These are phyloP conservation scores for Spisula solida DNA, from an alignment of 2,888 invertebrate genomes.

Conservation along the genomic window DNA sequence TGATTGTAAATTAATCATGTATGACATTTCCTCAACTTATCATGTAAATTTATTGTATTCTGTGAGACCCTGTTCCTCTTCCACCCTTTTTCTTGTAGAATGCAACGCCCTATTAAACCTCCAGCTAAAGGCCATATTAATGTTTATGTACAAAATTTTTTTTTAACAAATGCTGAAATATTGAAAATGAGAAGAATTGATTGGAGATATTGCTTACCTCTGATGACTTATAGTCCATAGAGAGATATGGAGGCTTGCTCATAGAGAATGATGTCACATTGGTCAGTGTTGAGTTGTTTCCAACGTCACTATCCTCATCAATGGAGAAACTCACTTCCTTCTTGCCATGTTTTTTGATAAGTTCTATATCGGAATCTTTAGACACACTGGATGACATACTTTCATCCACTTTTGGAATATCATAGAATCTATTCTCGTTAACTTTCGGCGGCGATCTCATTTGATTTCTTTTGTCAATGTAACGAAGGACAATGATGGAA, in stretches of 20 bases:
- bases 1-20: too few species aligned
- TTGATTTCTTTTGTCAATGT: slow-evolving; percentile 74
- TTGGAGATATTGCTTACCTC: slow-evolving; percentile 74
- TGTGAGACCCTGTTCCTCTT: too few species aligned
- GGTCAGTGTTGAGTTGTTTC: slow-evolving; percentile 79
- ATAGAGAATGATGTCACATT: slow-evolving; percentile 80
- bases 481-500: slow-evolving; percentile 78
- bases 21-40: too few species aligned
- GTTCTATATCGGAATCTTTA: slow-evolving; percentile 73
- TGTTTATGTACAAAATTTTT: too few species aligned
- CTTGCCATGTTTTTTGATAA: slow-evolving; percentile 78
- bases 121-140: too few species aligned
- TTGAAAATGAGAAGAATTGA: not conserved
- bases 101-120: too few species aligned
- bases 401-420: slow-evolving; percentile 67
- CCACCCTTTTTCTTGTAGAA: too few species aligned
- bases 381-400: slow-evolving; percentile 72
- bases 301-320: slow-evolving; percentile 76
- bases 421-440: slow-evolving; percentile 68
- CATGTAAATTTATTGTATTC: too few species aligned
- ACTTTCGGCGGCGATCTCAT: slow-evolving; percentile 61
- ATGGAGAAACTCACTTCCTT: slow-evolving; percentile 84
- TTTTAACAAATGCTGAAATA: too few species aligned
- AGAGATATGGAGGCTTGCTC: slow-evolving; percentile 76
- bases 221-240: slow-evolving; percentile 75